Percentiles rank a stretch among this genome's conserved stretches.
Conservation (phyloP, 2,888 invertebrate genomes). For the Heliconius hortense region DNA sequence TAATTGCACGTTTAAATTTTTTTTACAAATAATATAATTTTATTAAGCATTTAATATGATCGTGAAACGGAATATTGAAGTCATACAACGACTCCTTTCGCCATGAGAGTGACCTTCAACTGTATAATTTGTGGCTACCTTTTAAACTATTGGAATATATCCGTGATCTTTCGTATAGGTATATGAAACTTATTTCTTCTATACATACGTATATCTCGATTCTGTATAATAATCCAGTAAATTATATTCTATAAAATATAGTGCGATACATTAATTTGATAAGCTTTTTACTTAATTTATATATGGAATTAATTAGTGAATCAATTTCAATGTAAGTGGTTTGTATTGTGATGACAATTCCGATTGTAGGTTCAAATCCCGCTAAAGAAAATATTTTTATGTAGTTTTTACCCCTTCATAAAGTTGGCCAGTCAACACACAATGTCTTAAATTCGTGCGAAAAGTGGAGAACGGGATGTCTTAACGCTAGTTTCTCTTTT, state of each 20-base stretch:
- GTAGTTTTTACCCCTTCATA: background rate
- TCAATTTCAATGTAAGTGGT: too few species aligned
- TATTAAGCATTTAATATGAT: background rate
- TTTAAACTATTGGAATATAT: slow-evolving; percentile 14
- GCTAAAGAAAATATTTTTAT: background rate
- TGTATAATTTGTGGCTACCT: slow-evolving; percentile 55
- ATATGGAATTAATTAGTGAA: too few species aligned
- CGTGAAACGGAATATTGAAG: background rate
- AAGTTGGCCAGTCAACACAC: too few species aligned
- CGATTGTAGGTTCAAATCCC: background rate
- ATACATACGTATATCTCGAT: slow-evolving; percentile 29
- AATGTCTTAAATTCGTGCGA: too few species aligned
- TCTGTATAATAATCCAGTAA: slow-evolving; percentile 29
- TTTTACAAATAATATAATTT: slow-evolving; percentile 3
- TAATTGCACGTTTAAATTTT: background rate
- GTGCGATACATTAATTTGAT: slow-evolving; percentile 17
- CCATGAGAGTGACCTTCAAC: slow-evolving; percentile 70
- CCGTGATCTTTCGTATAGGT: background rate
- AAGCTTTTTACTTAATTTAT: background rate
- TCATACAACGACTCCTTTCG: slow-evolving; percentile 30
- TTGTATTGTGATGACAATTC: background rate
- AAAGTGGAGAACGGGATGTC: too few species aligned
- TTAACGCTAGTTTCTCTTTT: too few species aligned
- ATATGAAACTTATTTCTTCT: slow-evolving; percentile 38
- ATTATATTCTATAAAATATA: slow-evolving; percentile 25